Conservation (phyloP, 2,797 vertebrate species). For the Glyptemys insculpta region DNA sequence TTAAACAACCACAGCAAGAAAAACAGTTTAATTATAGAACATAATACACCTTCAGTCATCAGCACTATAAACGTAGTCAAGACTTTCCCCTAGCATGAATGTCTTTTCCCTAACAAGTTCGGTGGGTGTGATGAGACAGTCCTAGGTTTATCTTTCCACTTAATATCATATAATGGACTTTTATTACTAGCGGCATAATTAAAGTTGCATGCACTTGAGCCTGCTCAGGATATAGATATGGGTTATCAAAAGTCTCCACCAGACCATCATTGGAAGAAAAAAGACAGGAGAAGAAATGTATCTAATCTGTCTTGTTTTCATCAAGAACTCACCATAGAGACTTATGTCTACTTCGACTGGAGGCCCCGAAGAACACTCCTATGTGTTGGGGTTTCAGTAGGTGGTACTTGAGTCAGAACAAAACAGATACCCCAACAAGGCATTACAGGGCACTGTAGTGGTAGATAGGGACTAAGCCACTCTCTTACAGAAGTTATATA, state of each 20-base stretch:
- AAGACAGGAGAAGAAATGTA: background rate
- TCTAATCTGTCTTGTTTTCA: background rate
- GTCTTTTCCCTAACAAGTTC: background rate
- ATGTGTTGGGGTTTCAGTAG: background rate
- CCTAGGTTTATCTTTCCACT: background rate
- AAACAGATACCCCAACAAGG: background rate
- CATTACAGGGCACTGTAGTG: background rate
- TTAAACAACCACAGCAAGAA: slow-evolving; percentile 5
- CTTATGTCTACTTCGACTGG: background rate
- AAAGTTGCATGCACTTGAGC: background rate
- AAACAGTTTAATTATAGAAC: background rate
- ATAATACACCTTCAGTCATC: background rate
- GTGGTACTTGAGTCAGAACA: background rate
- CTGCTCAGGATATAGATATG: background rate
- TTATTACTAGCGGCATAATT: background rate
- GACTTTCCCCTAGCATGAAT: background rate
- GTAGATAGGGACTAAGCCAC: background rate
- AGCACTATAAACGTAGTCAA: background rate
- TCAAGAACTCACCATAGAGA: background rate
- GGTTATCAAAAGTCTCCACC: background rate
- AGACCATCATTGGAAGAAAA: background rate
- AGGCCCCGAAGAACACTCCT: background rate
- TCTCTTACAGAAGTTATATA: background rate
- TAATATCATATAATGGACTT: background rate
- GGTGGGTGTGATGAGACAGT: background rate